Evolutionary conservation across 2,797 vertebrate genomes (phyloP).

Genomic region (Chelidonichthys spinosus): DNA sequence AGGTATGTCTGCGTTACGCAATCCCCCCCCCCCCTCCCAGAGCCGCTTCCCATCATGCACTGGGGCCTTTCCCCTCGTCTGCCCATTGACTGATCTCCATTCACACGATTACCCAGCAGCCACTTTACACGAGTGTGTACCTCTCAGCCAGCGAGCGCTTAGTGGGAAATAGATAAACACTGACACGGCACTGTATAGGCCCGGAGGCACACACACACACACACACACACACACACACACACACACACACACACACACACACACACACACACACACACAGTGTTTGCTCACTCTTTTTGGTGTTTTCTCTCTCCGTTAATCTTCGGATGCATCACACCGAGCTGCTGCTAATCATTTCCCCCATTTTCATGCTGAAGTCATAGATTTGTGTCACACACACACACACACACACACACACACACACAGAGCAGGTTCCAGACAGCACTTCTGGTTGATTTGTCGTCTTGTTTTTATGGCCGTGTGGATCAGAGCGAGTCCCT

Average conservation of each 20-base stretch:
- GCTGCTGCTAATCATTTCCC: conserved; percentile 59
- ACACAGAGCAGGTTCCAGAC: conserved; percentile 40
- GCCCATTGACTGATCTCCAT: conserved; percentile 81
- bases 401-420: conserved; percentile 11
- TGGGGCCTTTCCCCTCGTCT: conserved; percentile 55
- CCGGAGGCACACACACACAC: conserved; percentile 36
- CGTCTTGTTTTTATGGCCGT: conserved; percentile 27
- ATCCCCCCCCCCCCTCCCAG: conserved; percentile 32
- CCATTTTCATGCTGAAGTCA: conserved; percentile 62
- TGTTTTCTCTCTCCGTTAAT: conserved; percentile 16
- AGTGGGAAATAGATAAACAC: conserved; percentile 71
- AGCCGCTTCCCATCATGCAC: conserved; percentile 74
- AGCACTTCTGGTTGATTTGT: conserved; percentile 6
- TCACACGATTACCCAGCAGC: conserved; percentile 81
- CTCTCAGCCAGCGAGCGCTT: conserved; percentile 61
- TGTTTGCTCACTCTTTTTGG: conserved; percentile 46
- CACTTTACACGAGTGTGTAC: conserved; percentile 70
- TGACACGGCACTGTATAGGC: conserved; percentile 62
- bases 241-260: conserved; percentile 29
- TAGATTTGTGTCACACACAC: conserved; percentile 41
- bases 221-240: conserved; percentile 13
- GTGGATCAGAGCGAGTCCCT: conserved; percentile 24
- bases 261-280: conserved; percentile 7
- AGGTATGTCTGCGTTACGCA: conserved; percentile 72
- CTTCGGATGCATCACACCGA: conserved; percentile 18